Evolutionary conservation across 2,113 vertebrate genomes (phyloP).

Genomic region (Equus przewalskii): DNA sequence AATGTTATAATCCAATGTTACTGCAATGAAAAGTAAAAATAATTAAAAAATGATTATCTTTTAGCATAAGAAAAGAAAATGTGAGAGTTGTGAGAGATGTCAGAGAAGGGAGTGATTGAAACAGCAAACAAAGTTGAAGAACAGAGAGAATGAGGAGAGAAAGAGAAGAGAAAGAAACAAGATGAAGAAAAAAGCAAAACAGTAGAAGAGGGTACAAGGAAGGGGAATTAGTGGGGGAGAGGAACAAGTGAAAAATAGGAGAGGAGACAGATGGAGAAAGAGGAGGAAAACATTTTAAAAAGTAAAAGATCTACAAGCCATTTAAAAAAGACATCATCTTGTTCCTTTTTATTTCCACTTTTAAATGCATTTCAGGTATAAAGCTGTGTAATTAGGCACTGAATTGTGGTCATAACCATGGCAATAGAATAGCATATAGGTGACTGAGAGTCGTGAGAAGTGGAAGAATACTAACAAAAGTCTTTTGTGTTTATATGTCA

Average conservation of each 20-base stretch:
- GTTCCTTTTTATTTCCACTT: not conserved
- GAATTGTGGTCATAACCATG: not conserved
- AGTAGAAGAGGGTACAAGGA: not conserved
- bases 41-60: too few species aligned
- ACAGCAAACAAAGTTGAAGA: not conserved
- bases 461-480: not conserved
- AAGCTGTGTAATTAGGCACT: not conserved
- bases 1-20: too few species aligned
- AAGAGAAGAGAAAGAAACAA: not conserved
- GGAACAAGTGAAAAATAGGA: not conserved
- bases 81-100: not conserved
- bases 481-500: not conserved
- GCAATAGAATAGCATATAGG: not conserved
- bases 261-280: not conserved
- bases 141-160: not conserved
- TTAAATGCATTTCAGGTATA: not conserved
- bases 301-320: not conserved
- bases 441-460: not conserved
- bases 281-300: not conserved
- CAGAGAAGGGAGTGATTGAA: not conserved
- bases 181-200: not conserved
- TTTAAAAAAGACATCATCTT: not conserved
- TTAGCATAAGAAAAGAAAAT: too few species aligned
- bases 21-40: too few species aligned
- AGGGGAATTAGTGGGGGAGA: not conserved